phyloP scores from a whole-genome alignment of 2,797 vertebrate species.

The Dermochelys coriacea region DNA sequence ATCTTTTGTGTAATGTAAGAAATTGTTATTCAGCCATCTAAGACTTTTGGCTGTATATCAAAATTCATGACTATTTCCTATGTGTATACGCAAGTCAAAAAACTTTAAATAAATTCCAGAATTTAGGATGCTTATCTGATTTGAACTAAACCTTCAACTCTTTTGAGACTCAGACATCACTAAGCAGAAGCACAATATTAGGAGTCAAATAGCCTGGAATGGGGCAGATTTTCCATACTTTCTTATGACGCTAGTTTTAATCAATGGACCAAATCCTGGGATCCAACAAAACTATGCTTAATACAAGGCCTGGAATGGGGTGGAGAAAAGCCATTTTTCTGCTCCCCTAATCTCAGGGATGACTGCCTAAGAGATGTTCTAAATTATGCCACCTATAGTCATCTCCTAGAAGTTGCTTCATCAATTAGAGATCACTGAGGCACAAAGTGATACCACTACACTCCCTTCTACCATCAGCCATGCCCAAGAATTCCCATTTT shows the following conservation, averaged over 20 bases:
- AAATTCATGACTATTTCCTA: not conserved
- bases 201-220: not conserved
- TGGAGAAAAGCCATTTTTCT: not conserved
- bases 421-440: not conserved
- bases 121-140: not conserved
- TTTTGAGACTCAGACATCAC: not conserved
- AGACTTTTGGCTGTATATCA: not conserved
- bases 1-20: not conserved
- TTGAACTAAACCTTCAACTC: not conserved
- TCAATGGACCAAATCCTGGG: not conserved
- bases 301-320: not conserved
- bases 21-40: not conserved
- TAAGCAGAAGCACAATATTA: not conserved
- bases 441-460: not conserved
- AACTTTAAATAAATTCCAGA: not conserved
- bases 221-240: not conserved
- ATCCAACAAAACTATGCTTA: not conserved
- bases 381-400: not conserved
- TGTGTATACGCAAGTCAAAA: not conserved
- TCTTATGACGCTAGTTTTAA: not conserved
- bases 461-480: not conserved
- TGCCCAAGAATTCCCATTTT: not conserved
- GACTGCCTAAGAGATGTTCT: not conserved
- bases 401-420: not conserved
- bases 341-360: not conserved